Percentiles rank a stretch among this genome's conserved stretches.
Conservation (phyloP, 2,888 invertebrate species). For the Beris chalybata region DNA sequence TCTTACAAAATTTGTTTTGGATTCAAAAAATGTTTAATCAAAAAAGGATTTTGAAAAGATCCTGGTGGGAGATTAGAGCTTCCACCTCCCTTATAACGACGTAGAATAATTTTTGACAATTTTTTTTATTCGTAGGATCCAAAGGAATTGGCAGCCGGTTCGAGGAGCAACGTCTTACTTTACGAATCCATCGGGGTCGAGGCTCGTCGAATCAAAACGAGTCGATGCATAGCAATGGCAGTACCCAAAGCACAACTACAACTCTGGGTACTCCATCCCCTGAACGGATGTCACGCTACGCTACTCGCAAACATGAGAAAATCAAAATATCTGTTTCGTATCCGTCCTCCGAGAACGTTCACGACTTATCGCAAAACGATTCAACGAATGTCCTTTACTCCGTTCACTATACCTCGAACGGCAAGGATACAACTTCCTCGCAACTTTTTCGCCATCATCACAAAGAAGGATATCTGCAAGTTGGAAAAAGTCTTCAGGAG, state of each 20-base stretch:
- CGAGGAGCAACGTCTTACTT: slow-evolving; percentile 86
- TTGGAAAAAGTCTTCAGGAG: slow-evolving; percentile 44
- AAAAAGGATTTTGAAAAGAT: too few relatives aligned
- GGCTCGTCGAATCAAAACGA: slow-evolving; percentile 67
- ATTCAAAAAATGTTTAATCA: too few relatives aligned
- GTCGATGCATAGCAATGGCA: slow-evolving; percentile 68
- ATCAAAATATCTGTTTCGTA: slow-evolving; percentile 86
- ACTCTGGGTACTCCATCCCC: slow-evolving; percentile 68
- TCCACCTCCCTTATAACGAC: too few relatives aligned
- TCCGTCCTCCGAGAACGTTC: slow-evolving; percentile 74
- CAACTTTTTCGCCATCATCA: slow-evolving; percentile 52
- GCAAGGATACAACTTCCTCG: slow-evolving; percentile 63
- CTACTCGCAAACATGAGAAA: slow-evolving; percentile 72
- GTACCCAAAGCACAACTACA: slow-evolving; percentile 70
- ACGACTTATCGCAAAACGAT: slow-evolving; percentile 52
- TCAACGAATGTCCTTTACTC: slow-evolving; percentile 61
- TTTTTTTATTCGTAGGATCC: slow-evolving; percentile 55
- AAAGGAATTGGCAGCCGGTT: slow-evolving; percentile 74
- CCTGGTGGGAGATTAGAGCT: too few relatives aligned
- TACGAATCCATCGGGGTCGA: slow-evolving; percentile 87
- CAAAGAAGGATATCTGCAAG: slow-evolving; percentile 59
- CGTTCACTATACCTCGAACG: slow-evolving; percentile 70
- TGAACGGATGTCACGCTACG: slow-evolving; percentile 62
- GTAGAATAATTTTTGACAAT: too few relatives aligned
- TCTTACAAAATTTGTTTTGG: too few relatives aligned